phyloP scores from a whole-genome alignment of 1,140 invertebrate genomes.

The Drosophila miranda region DNA sequence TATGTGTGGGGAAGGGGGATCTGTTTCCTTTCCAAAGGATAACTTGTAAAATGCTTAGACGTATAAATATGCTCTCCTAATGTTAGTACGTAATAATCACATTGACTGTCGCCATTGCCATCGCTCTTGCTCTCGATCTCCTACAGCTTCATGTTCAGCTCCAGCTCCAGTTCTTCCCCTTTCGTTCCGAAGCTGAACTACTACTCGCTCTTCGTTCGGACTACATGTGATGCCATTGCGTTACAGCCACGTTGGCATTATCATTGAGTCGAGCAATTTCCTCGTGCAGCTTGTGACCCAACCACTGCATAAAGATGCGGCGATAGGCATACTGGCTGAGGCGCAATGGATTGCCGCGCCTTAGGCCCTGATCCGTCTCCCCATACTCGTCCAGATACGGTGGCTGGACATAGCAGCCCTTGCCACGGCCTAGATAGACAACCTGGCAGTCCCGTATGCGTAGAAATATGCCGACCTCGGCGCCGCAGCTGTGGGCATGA shows the following conservation, averaged over 20 bases:
- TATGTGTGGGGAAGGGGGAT: not conserved
- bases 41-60: conserved; percentile 74
- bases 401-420: conserved; percentile 93
- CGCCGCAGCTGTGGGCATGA: conserved; percentile 94
- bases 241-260: conserved; percentile 88
- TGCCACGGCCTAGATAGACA: conserved; percentile 87
- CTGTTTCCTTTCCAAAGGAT: conserved; percentile 27
- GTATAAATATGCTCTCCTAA: conserved; percentile 77
- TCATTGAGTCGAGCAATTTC: conserved; percentile 93
- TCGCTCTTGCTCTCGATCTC: conserved; percentile 9
- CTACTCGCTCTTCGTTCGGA: conserved; percentile 18
- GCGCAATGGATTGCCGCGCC: conserved; percentile 96
- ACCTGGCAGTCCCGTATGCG: conserved; percentile 98
- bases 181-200: not conserved
- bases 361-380: conserved; percentile 97
- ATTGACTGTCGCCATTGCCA: conserved; percentile 55
- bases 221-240: conserved; percentile 95
- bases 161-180: conserved; percentile 2
- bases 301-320: conserved; percentile 94
- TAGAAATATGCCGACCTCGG: conserved; percentile 95
- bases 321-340: conserved; percentile 93
- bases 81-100: conserved; percentile 78
- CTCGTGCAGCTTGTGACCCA: conserved; percentile 96
- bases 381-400: conserved; percentile 99
- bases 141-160: conserved; percentile 2